Evolutionary conservation across 2,888 invertebrate species (phyloP).

Genomic region (Epinotia nisella): DNA sequence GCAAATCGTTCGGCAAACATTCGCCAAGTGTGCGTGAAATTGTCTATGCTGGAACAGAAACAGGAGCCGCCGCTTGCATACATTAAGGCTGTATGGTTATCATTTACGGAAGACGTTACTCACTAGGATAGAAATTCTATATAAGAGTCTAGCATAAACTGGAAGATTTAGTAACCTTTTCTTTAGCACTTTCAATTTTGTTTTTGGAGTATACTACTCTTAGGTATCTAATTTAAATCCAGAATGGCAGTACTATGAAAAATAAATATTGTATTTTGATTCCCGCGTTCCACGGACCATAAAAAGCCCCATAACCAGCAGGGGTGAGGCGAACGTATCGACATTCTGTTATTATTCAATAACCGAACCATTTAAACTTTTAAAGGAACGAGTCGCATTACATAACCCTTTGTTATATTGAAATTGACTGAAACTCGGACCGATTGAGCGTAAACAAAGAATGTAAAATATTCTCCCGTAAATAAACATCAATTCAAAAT

Average conservation of each 20-base stretch:
- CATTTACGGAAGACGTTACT: background rate
- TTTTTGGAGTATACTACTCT: background rate
- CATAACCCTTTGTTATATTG: conserved; percentile 71
- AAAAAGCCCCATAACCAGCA: conserved; percentile 68
- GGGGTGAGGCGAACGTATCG: conserved; percentile 62
- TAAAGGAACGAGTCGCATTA: conserved; percentile 65
- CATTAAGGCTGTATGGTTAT: conserved; percentile 4
- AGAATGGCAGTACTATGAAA: conserved; percentile 38
- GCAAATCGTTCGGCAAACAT: conserved; percentile 79
- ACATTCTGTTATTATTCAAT: conserved; percentile 74
- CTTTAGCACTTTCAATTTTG: background rate
- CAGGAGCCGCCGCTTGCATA: conserved; percentile 2
- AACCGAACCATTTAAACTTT: conserved; percentile 66
- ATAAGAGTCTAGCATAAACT: background rate
- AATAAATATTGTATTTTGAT: conserved; percentile 59
- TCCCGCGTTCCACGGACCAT: conserved; percentile 73
- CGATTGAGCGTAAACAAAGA: conserved; percentile 52
- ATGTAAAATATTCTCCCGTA: conserved; percentile 28
- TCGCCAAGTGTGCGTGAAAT: conserved; percentile 79
- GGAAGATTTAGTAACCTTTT: background rate
- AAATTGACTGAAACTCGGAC: conserved; percentile 68
- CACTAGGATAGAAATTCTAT: background rate
- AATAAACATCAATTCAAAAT: conserved; percentile 27
- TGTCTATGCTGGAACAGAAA: conserved; percentile 59
- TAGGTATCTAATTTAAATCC: conserved; percentile 4